These are phyloP conservation scores for Brachypodius melanocephalos DNA, from an alignment of 2,113 vertebrate species.

Conservation along the genomic window DNA sequence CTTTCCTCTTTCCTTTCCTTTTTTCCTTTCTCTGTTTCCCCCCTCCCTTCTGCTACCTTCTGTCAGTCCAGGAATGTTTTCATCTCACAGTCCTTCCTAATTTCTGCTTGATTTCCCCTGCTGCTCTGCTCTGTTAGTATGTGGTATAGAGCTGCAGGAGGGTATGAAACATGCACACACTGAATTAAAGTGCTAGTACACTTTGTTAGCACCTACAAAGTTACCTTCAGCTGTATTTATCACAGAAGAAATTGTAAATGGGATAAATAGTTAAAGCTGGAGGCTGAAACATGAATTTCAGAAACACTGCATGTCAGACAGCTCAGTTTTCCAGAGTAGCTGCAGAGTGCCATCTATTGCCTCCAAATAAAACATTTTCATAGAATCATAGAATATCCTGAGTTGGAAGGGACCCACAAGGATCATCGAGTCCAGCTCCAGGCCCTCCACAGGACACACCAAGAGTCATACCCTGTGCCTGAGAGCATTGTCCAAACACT, in stretches of 20 bases:
- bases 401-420: not conserved
- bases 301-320: not conserved
- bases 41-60: not conserved
- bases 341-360: conserved; percentile 52
- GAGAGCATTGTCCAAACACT: not conserved
- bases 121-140: conserved; percentile 35
- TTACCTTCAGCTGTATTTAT: not conserved
- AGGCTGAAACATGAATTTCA: not conserved
- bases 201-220: conserved; percentile 10
- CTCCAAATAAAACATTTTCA: not conserved
- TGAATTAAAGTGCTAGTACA: not conserved
- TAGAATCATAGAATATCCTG: not conserved
- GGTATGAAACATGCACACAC: not conserved
- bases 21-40: not conserved
- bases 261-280: not conserved
- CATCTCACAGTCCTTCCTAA: conserved; percentile 2
- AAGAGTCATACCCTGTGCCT: not conserved
- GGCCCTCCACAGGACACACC: not conserved
- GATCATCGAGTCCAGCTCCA: not conserved
- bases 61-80: conserved; percentile 11
- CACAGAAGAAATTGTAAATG: not conserved
- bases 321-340: not conserved
- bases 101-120: conserved; percentile 40
- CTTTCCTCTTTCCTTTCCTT: not conserved
- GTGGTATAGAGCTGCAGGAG: conserved; percentile 22